Conservation (phyloP, 1,140 invertebrate genomes). For the Drosophila micromelanica region DNA sequence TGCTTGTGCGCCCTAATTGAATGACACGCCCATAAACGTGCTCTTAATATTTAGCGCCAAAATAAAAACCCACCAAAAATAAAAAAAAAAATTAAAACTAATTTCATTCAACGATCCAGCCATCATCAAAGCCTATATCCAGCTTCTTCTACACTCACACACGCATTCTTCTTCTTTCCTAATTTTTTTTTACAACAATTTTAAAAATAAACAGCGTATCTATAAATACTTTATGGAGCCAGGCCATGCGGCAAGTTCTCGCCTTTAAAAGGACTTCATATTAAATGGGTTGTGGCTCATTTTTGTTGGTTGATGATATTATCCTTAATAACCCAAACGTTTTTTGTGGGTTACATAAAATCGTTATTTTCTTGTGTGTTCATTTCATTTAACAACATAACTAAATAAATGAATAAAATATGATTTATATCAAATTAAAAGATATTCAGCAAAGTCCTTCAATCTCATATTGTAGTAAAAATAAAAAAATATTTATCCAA, state of each 20-base stretch:
- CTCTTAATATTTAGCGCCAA: constrained; percentile 70
- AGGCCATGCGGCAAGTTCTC: neutral
- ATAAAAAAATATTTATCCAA: too few species aligned
- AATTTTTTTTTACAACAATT: constrained; percentile 3
- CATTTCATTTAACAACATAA: too few species aligned
- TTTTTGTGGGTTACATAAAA: too few species aligned
- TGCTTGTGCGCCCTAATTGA: constrained; percentile 50
- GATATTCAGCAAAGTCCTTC: too few species aligned
- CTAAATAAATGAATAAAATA: too few species aligned
- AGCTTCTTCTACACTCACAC: neutral
- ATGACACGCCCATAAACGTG: constrained; percentile 58
- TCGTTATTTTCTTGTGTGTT: too few species aligned
- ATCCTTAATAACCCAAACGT: neutral
- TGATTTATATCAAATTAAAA: too few species aligned
- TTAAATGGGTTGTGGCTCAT: neutral
- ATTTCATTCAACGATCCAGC: constrained; percentile 60
- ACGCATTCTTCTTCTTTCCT: neutral
- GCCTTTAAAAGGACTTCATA: constrained; percentile 2
- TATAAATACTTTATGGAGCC: constrained; percentile 24
- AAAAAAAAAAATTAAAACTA: constrained; percentile 16
- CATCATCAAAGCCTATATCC: constrained; percentile 57
- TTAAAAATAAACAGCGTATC: constrained; percentile 61
- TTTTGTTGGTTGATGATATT: neutral
- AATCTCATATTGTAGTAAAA: too few species aligned
- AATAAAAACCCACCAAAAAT: neutral